Percentiles rank a stretch among this genome's conserved stretches.
phyloP scores from a whole-genome alignment of 2,113 vertebrate genomes.

The Neomonachus schauinslandi region DNA sequence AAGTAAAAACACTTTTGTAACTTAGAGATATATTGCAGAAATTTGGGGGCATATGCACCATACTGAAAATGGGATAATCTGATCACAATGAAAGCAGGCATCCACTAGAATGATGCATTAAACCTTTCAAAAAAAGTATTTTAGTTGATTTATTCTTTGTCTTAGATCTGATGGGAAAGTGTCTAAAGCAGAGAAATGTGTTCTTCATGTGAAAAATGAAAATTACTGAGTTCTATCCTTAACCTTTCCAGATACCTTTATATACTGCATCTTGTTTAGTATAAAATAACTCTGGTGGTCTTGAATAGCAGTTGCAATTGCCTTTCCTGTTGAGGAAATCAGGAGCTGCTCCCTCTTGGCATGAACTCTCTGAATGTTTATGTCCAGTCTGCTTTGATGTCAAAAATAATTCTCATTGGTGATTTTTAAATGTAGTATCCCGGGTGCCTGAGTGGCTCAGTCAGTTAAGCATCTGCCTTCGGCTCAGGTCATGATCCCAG shows the following conservation, averaged over 20 bases:
- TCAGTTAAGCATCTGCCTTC: background rate
- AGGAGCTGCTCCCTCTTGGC: background rate
- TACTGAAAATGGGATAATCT: conserved; percentile 68
- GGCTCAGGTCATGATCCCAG: background rate
- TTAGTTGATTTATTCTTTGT: conserved; percentile 75
- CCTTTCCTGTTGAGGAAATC: background rate
- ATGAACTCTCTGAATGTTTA: background rate
- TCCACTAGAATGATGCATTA: conserved; percentile 76
- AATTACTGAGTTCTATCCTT: conserved; percentile 50
- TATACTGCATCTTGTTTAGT: conserved; percentile 5
- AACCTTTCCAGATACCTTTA: background rate
- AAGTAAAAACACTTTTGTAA: conserved; percentile 64
- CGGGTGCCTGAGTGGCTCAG: background rate
- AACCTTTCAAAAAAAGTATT: conserved; percentile 71
- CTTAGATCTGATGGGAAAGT: conserved; percentile 38
- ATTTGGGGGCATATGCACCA: conserved; percentile 56
- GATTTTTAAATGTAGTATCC: background rate
- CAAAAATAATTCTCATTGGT: background rate
- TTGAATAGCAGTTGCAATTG: background rate
- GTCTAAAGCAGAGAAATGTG: conserved; percentile 46
- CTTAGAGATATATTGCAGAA: conserved; percentile 41
- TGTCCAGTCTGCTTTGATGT: background rate
- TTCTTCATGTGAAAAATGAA: conserved; percentile 52
- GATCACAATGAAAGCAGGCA: conserved; percentile 63
- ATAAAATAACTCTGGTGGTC: background rate